Conservation (phyloP, 2,113 vertebrate species). For the Laterallus jamaicensis region DNA sequence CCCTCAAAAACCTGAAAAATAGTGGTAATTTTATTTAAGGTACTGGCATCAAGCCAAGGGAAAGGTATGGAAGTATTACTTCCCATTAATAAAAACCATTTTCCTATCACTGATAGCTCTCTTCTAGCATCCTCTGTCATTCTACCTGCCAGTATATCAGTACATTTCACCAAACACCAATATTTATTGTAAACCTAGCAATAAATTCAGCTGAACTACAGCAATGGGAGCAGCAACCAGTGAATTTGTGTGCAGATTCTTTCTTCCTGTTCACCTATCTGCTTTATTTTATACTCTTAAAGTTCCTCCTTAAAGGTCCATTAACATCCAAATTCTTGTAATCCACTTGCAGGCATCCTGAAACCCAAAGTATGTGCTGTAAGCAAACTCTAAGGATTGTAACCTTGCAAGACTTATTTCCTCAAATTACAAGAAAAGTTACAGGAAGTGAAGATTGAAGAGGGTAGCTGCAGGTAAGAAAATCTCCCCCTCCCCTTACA, state of each 20-base stretch:
- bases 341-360: neutral
- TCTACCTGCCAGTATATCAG: neutral
- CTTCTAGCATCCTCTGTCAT: neutral
- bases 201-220: neutral
- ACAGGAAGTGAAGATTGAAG: neutral
- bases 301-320: neutral
- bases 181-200: neutral
- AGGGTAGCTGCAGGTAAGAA: neutral
- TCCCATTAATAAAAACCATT: neutral
- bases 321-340: neutral
- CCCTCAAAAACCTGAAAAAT: neutral
- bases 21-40: neutral
- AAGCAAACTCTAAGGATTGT: neutral
- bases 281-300: neutral
- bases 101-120: neutral
- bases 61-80: neutral
- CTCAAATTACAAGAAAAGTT: neutral
- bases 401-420: neutral
- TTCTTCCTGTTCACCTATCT: neutral
- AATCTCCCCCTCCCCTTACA: neutral
- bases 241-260: neutral
- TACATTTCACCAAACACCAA: neutral
- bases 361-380: neutral
- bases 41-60: neutral
- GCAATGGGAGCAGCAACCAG: neutral